Evolutionary conservation across 2,113 vertebrate species (phyloP).

Genomic region (Psophia crepitans): DNA sequence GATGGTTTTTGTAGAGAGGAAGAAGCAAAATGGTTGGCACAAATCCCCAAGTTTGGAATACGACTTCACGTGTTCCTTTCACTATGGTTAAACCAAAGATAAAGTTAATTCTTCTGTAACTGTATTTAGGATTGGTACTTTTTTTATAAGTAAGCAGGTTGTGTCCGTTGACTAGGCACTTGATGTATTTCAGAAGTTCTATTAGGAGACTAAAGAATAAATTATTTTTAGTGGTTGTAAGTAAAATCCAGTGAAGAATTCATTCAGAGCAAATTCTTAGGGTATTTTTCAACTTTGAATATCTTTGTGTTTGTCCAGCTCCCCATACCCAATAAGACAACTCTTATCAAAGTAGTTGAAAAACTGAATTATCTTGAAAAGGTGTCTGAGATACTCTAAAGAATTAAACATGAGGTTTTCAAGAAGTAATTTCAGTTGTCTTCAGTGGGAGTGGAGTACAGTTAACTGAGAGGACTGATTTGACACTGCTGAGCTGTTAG

Average conservation of each 20-base stretch:
- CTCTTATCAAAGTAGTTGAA: neutral
- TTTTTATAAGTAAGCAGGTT: neutral
- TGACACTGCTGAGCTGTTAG: neutral
- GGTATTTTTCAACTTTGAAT: neutral
- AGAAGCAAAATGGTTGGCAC: neutral
- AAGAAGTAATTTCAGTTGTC: neutral
- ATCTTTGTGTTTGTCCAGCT: neutral
- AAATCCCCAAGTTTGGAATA: neutral
- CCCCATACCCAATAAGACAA: neutral
- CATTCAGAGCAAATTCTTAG: neutral
- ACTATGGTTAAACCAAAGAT: neutral
- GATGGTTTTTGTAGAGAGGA: neutral
- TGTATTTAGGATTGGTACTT: neutral
- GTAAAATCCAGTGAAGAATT: neutral
- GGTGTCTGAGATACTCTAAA: neutral
- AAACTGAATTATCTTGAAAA: neutral
- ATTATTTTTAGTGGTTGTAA: neutral
- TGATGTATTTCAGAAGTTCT: neutral
- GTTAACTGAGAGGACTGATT: neutral
- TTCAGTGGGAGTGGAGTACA: neutral
- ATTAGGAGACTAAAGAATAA: neutral
- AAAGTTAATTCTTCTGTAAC: neutral
- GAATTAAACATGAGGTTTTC: neutral
- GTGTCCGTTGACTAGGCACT: neutral
- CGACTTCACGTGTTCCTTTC: neutral